These are phyloP conservation scores for Melieria crassipennis DNA, from an alignment of 2,888 invertebrate genomes.

Conservation along the genomic window DNA sequence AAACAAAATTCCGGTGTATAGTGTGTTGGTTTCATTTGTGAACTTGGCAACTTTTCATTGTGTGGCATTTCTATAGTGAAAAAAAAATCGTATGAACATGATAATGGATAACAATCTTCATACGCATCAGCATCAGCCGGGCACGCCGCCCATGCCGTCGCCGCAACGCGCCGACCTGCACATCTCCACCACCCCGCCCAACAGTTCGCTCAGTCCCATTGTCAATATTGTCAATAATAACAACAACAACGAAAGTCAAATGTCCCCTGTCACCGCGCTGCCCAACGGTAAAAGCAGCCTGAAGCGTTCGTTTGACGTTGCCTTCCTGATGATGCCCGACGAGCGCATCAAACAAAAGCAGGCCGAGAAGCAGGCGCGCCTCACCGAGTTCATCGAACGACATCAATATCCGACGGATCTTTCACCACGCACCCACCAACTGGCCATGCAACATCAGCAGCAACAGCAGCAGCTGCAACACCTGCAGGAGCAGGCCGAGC, in stretches of 20 bases:
- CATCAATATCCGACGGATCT: slow-evolving; percentile 64
- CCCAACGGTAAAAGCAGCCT: slow-evolving; percentile 60
- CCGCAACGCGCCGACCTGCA: slow-evolving; percentile 66
- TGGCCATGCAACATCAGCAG: slow-evolving; percentile 38
- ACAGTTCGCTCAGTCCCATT: slow-evolving; percentile 47
- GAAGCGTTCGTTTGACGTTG: slow-evolving; percentile 91
- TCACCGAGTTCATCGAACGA: slow-evolving; percentile 66
- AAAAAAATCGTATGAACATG: slow-evolving; percentile 64
- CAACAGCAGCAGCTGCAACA: slow-evolving; percentile 45
- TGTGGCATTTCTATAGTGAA: background rate
- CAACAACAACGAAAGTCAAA: slow-evolving; percentile 43
- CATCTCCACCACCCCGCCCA: slow-evolving; percentile 55
- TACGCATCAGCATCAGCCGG: slow-evolving; percentile 34
- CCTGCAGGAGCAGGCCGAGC: slow-evolving; percentile 48
- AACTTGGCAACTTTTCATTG: slow-evolving; percentile 2
- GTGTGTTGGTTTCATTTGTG: slow-evolving; percentile 19
- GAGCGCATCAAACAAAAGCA: slow-evolving; percentile 71
- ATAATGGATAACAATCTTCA: slow-evolving; percentile 72
- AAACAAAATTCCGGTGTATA: slow-evolving; percentile 25
- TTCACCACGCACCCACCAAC: slow-evolving; percentile 51
- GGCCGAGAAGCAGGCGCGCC: slow-evolving; percentile 67
- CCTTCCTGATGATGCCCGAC: slow-evolving; percentile 88
- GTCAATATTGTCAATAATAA: slow-evolving; percentile 36
- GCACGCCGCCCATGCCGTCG: slow-evolving; percentile 48
- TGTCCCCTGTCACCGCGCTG: slow-evolving; percentile 52